These are phyloP conservation scores for Porites divaricata DNA, from an alignment of 92 coral and sea anemone genomes.

Conservation along the genomic window DNA sequence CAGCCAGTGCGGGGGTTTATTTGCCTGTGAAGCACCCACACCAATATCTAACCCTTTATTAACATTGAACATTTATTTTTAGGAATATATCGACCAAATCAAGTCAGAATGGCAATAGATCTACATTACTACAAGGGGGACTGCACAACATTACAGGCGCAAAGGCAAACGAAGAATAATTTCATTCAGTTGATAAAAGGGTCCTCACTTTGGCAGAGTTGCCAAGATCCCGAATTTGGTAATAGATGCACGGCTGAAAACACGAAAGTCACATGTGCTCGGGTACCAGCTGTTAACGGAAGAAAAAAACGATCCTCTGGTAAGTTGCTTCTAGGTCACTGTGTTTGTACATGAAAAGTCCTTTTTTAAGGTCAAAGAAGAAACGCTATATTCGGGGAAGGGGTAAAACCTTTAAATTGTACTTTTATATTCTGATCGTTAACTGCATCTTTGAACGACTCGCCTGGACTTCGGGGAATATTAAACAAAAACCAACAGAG, in stretches of 20 bases:
- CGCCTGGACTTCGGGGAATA: too few relatives aligned
- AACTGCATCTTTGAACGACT: too few relatives aligned
- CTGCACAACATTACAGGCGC: conserved; percentile 48
- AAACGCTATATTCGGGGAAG: too few relatives aligned
- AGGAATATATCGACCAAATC: conserved; percentile 40
- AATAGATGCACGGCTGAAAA: conserved; percentile 58
- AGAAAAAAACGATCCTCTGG: conserved; percentile 14
- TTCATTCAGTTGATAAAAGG: conserved; percentile 49
- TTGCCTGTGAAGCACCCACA: neutral
- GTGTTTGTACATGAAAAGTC: too few relatives aligned
- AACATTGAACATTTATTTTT: neutral
- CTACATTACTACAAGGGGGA: conserved; percentile 56
- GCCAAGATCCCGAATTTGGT: conserved; percentile 33
- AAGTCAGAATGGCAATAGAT: conserved; percentile 43
- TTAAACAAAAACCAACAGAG: too few relatives aligned
- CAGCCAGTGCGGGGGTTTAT: too few relatives aligned
- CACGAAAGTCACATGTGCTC: conserved; percentile 62
- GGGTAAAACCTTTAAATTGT: too few relatives aligned
- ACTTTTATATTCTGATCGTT: too few relatives aligned
- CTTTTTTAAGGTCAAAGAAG: too few relatives aligned
- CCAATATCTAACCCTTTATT: neutral
- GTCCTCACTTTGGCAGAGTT: conserved; percentile 21
- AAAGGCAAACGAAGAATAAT: conserved; percentile 53
- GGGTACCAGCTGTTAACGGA: neutral
- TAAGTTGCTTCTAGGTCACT: neutral